Evolutionary conservation across 2,888 invertebrate species (phyloP).

Genomic region (Drosophila testacea): DNA sequence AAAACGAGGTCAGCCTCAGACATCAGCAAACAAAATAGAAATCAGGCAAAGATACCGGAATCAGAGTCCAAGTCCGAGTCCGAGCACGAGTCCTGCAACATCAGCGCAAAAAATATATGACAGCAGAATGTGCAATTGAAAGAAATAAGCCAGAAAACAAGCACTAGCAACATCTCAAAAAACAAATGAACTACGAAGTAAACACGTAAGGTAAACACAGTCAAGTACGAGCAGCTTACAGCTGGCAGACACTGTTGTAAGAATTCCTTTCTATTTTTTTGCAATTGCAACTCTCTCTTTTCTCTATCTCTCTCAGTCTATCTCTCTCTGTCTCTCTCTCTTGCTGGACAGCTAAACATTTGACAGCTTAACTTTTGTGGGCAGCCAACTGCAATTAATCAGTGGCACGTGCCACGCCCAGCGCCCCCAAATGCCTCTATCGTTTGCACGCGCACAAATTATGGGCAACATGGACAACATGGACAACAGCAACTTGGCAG

Average conservation of each 20-base stretch:
- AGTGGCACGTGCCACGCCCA: constrained; percentile 71
- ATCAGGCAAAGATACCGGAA: constrained; percentile 13
- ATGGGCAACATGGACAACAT: constrained; percentile 41
- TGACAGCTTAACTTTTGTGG: constrained; percentile 63
- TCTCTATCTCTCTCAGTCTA: not conserved
- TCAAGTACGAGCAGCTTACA: constrained; percentile 18
- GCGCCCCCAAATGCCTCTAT: constrained; percentile 42
- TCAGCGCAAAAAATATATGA: constrained; percentile 38
- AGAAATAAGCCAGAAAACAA: constrained; percentile 41
- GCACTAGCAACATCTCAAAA: constrained; percentile 39
- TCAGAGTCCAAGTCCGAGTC: constrained; percentile 38
- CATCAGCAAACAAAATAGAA: constrained; percentile 54
- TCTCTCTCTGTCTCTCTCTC: not conserved
- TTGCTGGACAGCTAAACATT: constrained; percentile 48
- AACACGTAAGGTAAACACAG: constrained; percentile 69
- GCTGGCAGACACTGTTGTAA: constrained; percentile 8
- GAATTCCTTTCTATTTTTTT: constrained; percentile 4
- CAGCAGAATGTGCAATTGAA: constrained; percentile 12
- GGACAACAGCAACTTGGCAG: constrained; percentile 8
- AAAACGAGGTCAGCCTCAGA: constrained; percentile 65
- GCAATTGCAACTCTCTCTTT: constrained; percentile 28
- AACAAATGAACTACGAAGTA: constrained; percentile 69
- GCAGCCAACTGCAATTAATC: constrained; percentile 69
- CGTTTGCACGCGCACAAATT: constrained; percentile 67
- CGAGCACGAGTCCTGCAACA: constrained; percentile 37